These are phyloP conservation scores for Hypolimnas misippus DNA, from an alignment of 2,888 invertebrate genomes.

Conservation along the genomic window DNA sequence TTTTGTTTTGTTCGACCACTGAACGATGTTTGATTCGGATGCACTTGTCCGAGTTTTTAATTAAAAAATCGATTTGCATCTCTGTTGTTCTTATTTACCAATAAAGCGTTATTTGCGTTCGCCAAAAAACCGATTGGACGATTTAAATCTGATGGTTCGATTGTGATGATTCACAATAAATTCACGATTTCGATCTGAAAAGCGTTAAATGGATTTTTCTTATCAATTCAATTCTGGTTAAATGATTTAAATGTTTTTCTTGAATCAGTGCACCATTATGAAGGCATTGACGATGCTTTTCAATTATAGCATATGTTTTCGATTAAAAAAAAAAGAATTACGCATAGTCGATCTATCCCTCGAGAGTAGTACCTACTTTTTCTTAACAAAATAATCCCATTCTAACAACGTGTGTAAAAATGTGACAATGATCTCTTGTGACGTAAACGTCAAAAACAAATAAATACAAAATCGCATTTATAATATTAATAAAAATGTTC, in stretches of 20 bases:
- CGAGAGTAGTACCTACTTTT: neutral
- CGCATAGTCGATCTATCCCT: too few relatives aligned
- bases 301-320: neutral
- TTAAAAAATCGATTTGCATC: conserved; percentile 34
- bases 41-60: conserved; percentile 32
- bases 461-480: neutral
- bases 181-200: conserved; percentile 5
- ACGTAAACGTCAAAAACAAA: too few relatives aligned
- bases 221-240: conserved; percentile 9
- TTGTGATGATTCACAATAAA: conserved; percentile 29
- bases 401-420: too few relatives aligned
- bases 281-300: neutral
- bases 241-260: conserved; percentile 4
- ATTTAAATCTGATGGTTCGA: conserved; percentile 33
- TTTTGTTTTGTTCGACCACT: conserved; percentile 28
- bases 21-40: conserved; percentile 28
- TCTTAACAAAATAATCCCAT: too few relatives aligned
- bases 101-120: conserved; percentile 35
- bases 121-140: conserved; percentile 33
- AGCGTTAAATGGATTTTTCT: conserved; percentile 14
- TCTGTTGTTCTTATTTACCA: conserved; percentile 38
- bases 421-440: too few relatives aligned
- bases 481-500: too few relatives aligned
- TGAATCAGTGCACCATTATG: neutral
- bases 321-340: too few relatives aligned